Evolutionary conservation across 2,113 vertebrate genomes (phyloP).

Genomic region (Thalassoma bifasciatum): DNA sequence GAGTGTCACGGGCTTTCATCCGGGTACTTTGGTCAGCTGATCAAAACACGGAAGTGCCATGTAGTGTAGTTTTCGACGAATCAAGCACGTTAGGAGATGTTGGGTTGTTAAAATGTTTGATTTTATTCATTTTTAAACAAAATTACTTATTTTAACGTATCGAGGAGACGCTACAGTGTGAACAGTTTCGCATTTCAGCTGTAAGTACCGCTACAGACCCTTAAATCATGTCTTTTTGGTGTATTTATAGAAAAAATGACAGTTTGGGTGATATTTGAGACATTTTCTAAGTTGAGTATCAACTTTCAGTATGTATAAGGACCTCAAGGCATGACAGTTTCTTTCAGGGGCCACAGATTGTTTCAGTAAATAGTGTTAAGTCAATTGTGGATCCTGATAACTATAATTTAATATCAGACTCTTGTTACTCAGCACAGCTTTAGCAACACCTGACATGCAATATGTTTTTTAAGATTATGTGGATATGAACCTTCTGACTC

Average conservation of each 20-base stretch:
- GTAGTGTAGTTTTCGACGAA: too few species aligned
- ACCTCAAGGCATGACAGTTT: too few species aligned
- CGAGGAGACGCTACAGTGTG: not conserved
- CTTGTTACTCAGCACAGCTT: too few species aligned
- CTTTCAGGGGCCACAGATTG: too few species aligned
- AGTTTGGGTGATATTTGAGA: too few species aligned
- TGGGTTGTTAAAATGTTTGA: not conserved
- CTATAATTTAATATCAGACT: too few species aligned
- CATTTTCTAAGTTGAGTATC: not conserved
- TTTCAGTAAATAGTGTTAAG: too few species aligned
- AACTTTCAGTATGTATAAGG: too few species aligned
- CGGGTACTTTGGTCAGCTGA: constrained; percentile 53
- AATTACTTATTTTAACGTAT: not conserved
- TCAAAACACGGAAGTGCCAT: constrained; percentile 68
- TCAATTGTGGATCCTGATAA: too few species aligned
- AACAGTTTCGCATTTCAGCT: not conserved
- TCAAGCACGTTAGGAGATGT: not conserved
- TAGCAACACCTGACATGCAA: too few species aligned
- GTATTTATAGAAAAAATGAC: not conserved
- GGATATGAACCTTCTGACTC: too few species aligned
- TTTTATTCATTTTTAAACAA: not conserved
- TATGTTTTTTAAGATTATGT: too few species aligned
- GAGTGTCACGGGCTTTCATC: constrained; percentile 17
- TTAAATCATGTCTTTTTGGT: not conserved
- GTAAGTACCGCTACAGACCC: not conserved